phyloP scores from a whole-genome alignment of 2,888 invertebrate species.

The Heliconius cydno region DNA sequence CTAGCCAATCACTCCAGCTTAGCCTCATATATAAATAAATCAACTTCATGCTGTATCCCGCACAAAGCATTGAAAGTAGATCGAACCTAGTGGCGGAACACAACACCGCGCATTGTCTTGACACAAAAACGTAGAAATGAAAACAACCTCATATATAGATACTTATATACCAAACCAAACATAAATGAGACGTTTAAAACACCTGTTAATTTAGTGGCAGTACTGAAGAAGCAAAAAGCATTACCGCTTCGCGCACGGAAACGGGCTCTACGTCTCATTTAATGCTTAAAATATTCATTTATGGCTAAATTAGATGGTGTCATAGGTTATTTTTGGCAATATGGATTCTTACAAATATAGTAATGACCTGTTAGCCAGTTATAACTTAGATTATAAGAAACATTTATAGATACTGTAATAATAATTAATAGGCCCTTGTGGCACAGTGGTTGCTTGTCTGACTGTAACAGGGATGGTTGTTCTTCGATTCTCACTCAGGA shows the following conservation, averaged over 20 bases:
- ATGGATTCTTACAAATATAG: not conserved
- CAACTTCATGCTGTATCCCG: too few species aligned
- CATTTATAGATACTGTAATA: not conserved
- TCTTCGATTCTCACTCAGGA: too few species aligned
- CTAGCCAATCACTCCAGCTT: too few species aligned
- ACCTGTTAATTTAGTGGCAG: conserved; percentile 27
- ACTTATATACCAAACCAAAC: not conserved
- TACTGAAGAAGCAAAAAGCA: conserved; percentile 33
- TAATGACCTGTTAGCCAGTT: not conserved
- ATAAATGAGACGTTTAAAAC: not conserved
- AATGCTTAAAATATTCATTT: conserved; percentile 39
- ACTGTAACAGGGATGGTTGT: too few species aligned
- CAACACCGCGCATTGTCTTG: too few species aligned
- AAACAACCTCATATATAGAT: not conserved
- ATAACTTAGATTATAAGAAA: not conserved
- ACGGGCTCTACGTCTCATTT: conserved; percentile 40
- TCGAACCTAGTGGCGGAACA: too few species aligned
- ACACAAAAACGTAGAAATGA: too few species aligned
- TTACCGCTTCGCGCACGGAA: conserved; percentile 35
- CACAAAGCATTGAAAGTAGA: too few species aligned
- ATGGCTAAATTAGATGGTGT: conserved; percentile 34
- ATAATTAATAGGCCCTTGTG: too few species aligned
- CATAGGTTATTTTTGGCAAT: conserved; percentile 25
- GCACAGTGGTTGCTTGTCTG: too few species aligned
- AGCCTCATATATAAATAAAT: too few species aligned